Evolutionary conservation across 2,797 vertebrate genomes (phyloP), one percentile per base, ranked within the genome.

Genomic region (Mormyrops boulengeri): DNA sequence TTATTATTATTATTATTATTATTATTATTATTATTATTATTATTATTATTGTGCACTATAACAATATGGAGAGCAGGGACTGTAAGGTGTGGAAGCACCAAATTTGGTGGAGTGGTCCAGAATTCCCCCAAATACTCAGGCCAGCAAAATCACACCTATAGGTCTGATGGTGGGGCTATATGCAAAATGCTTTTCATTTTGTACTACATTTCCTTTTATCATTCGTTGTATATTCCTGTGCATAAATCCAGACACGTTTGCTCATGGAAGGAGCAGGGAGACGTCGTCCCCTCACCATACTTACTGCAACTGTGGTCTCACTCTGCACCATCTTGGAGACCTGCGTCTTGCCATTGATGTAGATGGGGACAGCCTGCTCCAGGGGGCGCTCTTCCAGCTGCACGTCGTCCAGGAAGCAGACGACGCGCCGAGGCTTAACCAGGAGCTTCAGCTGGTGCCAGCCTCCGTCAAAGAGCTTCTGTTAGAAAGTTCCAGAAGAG

Each of bases 371-470:
- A 80, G 92, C 93, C 0, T 94, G 92, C 2, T 95, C 91, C 89
- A 97, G 85, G 17, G 2, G 30, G 2, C 89, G 57, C 66, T 95
- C 94, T 88, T 94, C 93, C 47, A 97, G 92, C 14, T 49, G 85
- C 14, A 91, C 34, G 69, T 96, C 96, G 1, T 97, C 96, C 2
- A 97, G 93, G 90, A 95, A 97, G 91, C 93, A 60, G 38, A 90
- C 89, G 9, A 95, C 93, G n/a, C 91, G 92, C 3, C 9, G 91
- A 11, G 94, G 94, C 66, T 93, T 93, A 52, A 97, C 95, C 55
- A 97, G 90, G 41, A 97, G 90, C 92, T 96, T 97, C 89, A 97
- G 92, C 92, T 97, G 97, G 92, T 97, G 97, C 96, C 96, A 97
- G 80, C 92, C 93, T 86, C 94, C 96, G 90, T 97, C 95, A 90